A percentile compares a stretch with the other conserved stretches of the same genome.
Conservation (phyloP, 2,888 invertebrate species). For the Macrosiphum euphorbiae region DNA sequence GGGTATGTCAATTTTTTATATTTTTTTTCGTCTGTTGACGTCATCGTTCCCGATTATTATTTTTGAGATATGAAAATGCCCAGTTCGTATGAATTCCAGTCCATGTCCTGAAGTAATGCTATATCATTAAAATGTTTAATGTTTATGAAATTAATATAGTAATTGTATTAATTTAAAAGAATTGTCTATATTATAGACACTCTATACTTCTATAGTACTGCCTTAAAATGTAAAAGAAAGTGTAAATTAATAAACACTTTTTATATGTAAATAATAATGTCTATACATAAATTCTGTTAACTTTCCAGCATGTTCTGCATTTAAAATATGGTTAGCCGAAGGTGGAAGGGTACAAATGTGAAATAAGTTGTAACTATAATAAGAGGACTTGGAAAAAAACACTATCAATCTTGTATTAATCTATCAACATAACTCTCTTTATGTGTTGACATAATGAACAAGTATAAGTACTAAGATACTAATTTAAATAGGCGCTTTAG, state of each 20-base stretch:
- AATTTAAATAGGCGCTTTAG: neutral
- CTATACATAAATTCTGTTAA: neutral
- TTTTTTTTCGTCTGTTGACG: neutral
- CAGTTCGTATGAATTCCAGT: neutral
- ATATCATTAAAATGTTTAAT: neutral
- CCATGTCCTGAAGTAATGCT: neutral
- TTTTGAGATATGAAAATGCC: neutral
- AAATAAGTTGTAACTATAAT: neutral
- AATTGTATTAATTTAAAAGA: neutral
- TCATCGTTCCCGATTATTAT: neutral
- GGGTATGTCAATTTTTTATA: neutral
- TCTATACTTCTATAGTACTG: neutral
- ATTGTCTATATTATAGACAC: too few relatives aligned
- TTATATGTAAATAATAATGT: neutral
- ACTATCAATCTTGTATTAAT: neutral
- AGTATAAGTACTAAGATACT: neutral
- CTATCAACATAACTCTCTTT: neutral
- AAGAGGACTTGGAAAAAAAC: neutral
- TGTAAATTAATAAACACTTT: neutral
- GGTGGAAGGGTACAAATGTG: neutral
- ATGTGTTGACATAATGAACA: neutral
- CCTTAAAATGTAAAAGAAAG: neutral
- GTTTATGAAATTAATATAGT: neutral
- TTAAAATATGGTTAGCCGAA: neutral
- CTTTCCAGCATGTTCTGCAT: accelerated